Base-by-base conservation (phyloP, 2,797 vertebrate species). In the Phaenicophaeus curvirostris region DNA sequence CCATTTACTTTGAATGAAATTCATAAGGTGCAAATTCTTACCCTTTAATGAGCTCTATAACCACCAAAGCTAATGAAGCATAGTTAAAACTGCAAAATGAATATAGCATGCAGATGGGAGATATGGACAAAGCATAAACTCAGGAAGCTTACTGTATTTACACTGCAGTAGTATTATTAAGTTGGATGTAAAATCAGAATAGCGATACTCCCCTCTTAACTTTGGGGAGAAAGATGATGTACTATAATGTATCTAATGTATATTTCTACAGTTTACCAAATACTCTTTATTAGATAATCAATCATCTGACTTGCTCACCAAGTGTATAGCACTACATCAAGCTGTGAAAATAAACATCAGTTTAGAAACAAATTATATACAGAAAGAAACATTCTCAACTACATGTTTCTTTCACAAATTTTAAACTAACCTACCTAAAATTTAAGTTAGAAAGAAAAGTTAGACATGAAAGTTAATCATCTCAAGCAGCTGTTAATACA, bases 381-480 rank as follows among this genome's bases (percentile, higher is more conserved):
- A 94, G 67, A 93, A 94, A 76, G 73, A 54, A 94, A 94, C 76
- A 85, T 90, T 75, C 46, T 80, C 55, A 82, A 53, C 48, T 50
- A 61, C 31, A 44, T 15, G 75, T 85, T 79, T 85, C 77, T 77
- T 69, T 67, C 39, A 86, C 27, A 31, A 54, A 33, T 57, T 85
- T 93, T 76, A 80, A 28, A 75, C 81, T 71, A 85, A 86, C 31
- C 62, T 85, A 65, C 84, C 51, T 89, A 85, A 85, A 81, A 63
- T 39, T 54, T 55, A 67, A 85, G 37, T 77, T 30, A 42, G 63
- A 82, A 90, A 84, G 61, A 81, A 72, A 96, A 94, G 79, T 87
- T 83, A 96, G 92, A 96, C 93, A 96, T 96, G 90, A 92, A 89
- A 97, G 88, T 97, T 94, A 97, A 93, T 90, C 48, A 96, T 93